These are phyloP conservation scores for Euleptes europaea DNA, from an alignment of 2,113 vertebrate genomes.

Conservation along the genomic window DNA sequence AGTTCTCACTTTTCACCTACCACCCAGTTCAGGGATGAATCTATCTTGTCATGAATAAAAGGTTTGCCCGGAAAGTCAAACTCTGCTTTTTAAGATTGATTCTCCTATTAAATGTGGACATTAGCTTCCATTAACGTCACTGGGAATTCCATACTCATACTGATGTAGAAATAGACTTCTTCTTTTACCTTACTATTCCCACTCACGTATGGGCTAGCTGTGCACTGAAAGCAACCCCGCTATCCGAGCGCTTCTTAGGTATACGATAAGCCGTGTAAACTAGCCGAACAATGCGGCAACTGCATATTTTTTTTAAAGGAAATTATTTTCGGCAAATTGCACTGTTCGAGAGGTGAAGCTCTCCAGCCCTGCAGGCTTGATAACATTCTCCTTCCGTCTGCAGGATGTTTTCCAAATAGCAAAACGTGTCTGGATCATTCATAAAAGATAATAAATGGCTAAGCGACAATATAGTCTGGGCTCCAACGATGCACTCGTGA, in stretches of 20 bases:
- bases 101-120: background rate
- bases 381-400: slow-evolving; percentile 43
- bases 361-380: slow-evolving; percentile 8
- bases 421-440: slow-evolving; percentile 21
- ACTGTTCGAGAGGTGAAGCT: background rate
- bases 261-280: slow-evolving; percentile 13
- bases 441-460: slow-evolving; percentile 14
- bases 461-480: slow-evolving; percentile 13
- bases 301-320: slow-evolving; percentile 30
- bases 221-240: slow-evolving; percentile 29
- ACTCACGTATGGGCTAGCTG: background rate
- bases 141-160: background rate
- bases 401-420: slow-evolving; percentile 35
- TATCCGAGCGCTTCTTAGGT: slow-evolving; percentile 4
- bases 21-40: background rate
- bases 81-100: background rate
- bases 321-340: slow-evolving; percentile 38
- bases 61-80: slow-evolving; percentile 9
- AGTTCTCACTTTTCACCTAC: slow-evolving; percentile 12
- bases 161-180: background rate
- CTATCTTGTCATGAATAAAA: background rate
- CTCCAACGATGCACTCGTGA: slow-evolving; percentile 5
- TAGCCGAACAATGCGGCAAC: background rate
- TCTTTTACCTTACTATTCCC: background rate
- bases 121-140: background rate